phyloP scores from a whole-genome alignment of 2,797 vertebrate genomes.

The Chloroceryle amazona region DNA sequence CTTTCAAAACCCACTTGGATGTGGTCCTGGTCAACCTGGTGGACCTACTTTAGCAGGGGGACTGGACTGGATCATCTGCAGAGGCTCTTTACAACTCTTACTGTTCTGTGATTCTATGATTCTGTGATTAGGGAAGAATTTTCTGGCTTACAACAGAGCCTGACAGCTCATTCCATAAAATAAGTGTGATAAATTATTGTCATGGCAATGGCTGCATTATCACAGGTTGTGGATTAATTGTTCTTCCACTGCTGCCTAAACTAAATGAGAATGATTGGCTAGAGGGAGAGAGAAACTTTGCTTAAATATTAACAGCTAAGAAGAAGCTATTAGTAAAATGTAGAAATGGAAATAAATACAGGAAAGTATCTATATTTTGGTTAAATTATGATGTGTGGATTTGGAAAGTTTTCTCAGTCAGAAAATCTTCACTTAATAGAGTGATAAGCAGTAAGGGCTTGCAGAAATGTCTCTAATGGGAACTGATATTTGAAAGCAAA shows the following conservation, averaged over 20 bases:
- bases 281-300: background rate
- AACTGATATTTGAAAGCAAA: constrained; percentile 53
- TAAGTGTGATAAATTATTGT: background rate
- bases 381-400: background rate
- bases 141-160: background rate
- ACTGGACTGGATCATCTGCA: background rate
- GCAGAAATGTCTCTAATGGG: constrained; percentile 37
- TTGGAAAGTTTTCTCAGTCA: constrained; percentile 8
- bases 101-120: background rate
- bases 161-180: background rate
- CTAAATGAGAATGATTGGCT: background rate
- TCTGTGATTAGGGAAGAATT: background rate
- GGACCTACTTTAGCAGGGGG: background rate
- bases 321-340: background rate
- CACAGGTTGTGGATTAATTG: background rate
- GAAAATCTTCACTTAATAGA: constrained; percentile 44
- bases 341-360: background rate
- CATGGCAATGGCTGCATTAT: background rate
- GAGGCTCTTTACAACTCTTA: background rate
- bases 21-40: background rate
- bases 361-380: constrained; percentile 5
- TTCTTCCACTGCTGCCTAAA: background rate
- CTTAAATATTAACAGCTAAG: background rate
- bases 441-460: constrained; percentile 7
- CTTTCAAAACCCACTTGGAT: background rate